Percentiles rank a stretch among this genome's conserved stretches.
These are phyloP conservation scores for Agrilus cyanescens DNA, from an alignment of 2,888 invertebrate genomes.

Conservation along the genomic window DNA sequence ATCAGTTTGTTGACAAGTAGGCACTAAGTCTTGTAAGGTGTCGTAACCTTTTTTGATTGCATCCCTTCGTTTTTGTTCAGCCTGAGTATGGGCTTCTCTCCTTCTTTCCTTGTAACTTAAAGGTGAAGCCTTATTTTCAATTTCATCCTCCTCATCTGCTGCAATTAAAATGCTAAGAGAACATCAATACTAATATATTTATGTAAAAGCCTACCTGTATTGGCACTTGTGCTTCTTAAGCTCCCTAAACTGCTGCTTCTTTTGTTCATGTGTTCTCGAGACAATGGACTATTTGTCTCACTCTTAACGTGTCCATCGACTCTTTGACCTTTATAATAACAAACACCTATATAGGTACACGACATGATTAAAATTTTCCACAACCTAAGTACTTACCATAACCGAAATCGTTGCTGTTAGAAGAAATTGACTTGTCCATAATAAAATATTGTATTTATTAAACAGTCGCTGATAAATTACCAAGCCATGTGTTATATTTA, in stretches of 20 bases:
- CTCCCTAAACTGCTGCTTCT: constrained; percentile 9
- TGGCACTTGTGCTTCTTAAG: constrained; percentile 10
- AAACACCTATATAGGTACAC: no score
- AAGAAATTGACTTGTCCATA: no score
- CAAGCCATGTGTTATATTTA: no score
- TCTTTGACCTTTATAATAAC: no score
- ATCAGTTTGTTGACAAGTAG: constrained; percentile 87
- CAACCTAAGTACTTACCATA: no score
- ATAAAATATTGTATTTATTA: no score
- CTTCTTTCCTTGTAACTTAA: constrained; percentile 87
- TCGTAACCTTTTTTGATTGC: constrained; percentile 97
- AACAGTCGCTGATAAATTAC: no score
- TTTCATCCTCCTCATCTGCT: constrained; percentile 55
- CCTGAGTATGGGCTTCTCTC: constrained; percentile 90
- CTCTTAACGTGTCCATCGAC: not conserved
- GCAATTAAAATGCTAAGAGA: constrained; percentile 14
- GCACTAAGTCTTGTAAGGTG: constrained; percentile 82
- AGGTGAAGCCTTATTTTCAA: constrained; percentile 46
- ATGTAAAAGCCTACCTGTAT: constrained; percentile 8
- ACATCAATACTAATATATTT: not conserved
- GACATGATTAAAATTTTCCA: no score
- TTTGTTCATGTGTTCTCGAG: not conserved
- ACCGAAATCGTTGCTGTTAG: no score
- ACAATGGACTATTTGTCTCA: constrained; percentile 1
- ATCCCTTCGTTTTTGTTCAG: constrained; percentile 92